phyloP scores from a whole-genome alignment of 2,888 invertebrate species.

The Ophonus ardosiacus region DNA sequence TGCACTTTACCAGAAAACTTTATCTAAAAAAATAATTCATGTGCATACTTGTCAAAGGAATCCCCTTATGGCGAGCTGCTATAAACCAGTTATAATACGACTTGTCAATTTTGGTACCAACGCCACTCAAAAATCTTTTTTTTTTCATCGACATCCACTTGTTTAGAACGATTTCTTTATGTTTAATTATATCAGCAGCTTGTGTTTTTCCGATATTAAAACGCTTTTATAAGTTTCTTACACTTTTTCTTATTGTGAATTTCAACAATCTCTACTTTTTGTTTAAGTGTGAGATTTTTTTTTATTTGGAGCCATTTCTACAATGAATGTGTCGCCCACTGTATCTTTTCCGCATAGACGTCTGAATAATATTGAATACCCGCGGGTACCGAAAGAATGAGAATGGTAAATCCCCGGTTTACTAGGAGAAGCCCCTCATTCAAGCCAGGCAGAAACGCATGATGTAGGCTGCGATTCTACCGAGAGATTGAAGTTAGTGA shows the following conservation, averaged over 20 bases:
- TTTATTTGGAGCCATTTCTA: conserved; percentile 55
- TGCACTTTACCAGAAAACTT: neutral
- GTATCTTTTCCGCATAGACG: conserved; percentile 53
- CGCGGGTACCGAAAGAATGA: conserved; percentile 5
- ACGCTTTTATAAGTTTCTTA: conserved; percentile 30
- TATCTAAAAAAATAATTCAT: conserved; percentile 9
- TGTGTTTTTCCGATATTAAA: conserved; percentile 51
- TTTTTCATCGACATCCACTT: conserved; percentile 60
- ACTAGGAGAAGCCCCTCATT: neutral
- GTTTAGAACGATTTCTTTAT: conserved; percentile 22
- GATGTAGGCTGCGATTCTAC: conserved; percentile 19
- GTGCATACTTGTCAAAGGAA: conserved; percentile 48
- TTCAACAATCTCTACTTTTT: conserved; percentile 57
- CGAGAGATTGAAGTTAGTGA: conserved; percentile 42
- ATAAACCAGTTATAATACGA: conserved; percentile 57
- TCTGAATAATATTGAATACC: conserved; percentile 27
- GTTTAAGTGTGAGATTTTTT: conserved; percentile 52
- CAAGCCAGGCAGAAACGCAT: neutral
- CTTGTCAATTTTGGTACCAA: conserved; percentile 44
- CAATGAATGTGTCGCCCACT: conserved; percentile 43
- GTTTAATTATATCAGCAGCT: conserved; percentile 58
- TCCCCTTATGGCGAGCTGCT: conserved; percentile 56
- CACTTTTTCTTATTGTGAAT: conserved; percentile 56
- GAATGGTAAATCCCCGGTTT: neutral
- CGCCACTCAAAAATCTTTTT: conserved; percentile 47